Base-by-base conservation (phyloP, 1,140 invertebrate species). In the Colletes gigas region DNA sequence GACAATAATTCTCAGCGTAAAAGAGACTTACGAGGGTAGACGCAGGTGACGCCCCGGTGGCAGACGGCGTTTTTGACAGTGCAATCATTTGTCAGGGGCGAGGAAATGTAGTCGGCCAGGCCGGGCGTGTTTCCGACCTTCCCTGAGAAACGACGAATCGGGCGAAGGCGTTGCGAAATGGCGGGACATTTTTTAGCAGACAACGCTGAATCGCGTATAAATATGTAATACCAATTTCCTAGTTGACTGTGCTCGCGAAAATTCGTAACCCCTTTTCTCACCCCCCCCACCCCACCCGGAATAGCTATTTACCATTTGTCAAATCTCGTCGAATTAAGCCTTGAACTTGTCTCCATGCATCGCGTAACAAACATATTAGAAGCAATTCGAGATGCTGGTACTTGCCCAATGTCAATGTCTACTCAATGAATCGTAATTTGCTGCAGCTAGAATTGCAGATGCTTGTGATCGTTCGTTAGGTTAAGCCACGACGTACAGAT, bases 81-180 rank as follows among this genome's bases (percentile, higher is more conserved):
- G 69, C 65, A 69, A 81, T 87, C 85, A 86, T 87, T 87, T 87
- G 83, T 87, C 85, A 87, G 50, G 57, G 54, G 54, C 21, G 63
- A 54, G 50, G 63, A 50, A 76, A 65, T 50, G 39, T 55, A 82
- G 76, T 57, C 50, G 81, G 57, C 21, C 15, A 63, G 12, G 6
- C 17, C 44, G 4, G 47, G 12, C 41, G 15, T 19, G 17, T 39
- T 30, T 57, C 60, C 60, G 60, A 68, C 5, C 54, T 41, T 10
- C 21, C 10, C 62, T 52, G 72, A 72, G 30, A 21, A 65, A 70
- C 52, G n/a, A 81, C 79, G 55, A 59, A 81, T 59, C 65, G 50
- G 21, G 52, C 65, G 78, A 68, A 68, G 54, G 17, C 54, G 50
- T 8, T 57, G 54, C 52, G 67, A 83, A 83, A 83, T 78, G 69